Evolutionary conservation across 2,888 invertebrate species (phyloP), one percentile per base, ranked within the genome.

Genomic region (Icerya purchasi): DNA sequence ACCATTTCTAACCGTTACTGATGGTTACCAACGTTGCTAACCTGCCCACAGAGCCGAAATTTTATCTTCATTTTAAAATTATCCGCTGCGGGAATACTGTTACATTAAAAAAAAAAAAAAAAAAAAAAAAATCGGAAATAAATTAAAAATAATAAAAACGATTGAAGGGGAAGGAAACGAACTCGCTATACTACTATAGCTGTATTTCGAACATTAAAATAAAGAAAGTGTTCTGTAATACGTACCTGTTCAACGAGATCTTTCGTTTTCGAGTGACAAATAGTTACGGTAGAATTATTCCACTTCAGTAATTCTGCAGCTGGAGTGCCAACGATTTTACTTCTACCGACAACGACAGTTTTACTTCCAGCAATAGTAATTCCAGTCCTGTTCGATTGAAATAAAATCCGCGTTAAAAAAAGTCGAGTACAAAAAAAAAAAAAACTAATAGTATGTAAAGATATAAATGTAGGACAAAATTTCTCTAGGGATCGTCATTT

Each of bases 281-380:
- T 81, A 1, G 97, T 97, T 2, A 96, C 94, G 0, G 98, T 98
- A 1, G 93, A 96, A 72, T 98, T 79, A 66, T 91, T 82, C 96
- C 96, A 97, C 71, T 92, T 89, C 50, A 99, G 78, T 25, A 98
- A 76, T 72, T 94, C 92, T 0, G 94, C 80, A 63, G 86, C 87
- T 0, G 98, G 98, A 0, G 93, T 89, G 53, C 98, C 98, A 1
- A 99, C 94, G 69, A 98, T 97, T 74, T 94, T 93, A 71, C 94
- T 96, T 65, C 98, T 79, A 1, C 98, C 98, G 51, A 99, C 71
- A 20, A 99, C 94, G 2, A 97, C 96, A 1, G 90, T 94, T 63
- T 78, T 78, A 61, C 86, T 82, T 2, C 96, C 94, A 51, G 80
- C 78, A 57, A 94, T 83, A 64, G 78, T 66, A 0, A 84, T 77